Evolutionary conservation across 2,888 invertebrate genomes (phyloP), one percentile per base, ranked within the genome.

Genomic region (Ypsolopha scabrella): DNA sequence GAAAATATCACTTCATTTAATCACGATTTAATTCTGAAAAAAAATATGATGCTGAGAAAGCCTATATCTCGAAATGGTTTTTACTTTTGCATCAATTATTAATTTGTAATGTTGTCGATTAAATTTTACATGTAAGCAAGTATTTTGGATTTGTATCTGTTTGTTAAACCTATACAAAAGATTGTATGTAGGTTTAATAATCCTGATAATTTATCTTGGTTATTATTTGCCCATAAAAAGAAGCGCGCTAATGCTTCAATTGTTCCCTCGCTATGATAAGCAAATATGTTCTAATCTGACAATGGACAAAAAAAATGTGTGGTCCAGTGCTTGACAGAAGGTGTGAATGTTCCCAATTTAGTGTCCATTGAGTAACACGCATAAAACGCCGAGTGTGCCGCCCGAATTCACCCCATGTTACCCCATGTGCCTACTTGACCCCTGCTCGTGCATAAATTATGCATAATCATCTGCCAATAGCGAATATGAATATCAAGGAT

Each of bases 381-480:
- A 13, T 34, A 51, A 41, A 62, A 65, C 43, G 59, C 57, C 50
- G 52, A 53, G 54, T 52, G 51, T 60, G 59, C 61, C 35, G 8
- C 34, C 43, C 9, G 11, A 13, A 55, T 48, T 46, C 56, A 57
- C 54, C 50, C 50, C 51, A 59, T 57, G 60, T 58, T 58, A 24
- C 24, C 24, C 24, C 24, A 24, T 24, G 58, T 56, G 72, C 64
- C 75, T 76, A 80, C 81, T 85, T 85, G 85, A 82, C 83, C 83
- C 83, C 60, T 64, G 59, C 65, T 61, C 59, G 53, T 35, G 52
- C 80, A 83, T 85, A 85, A 81, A 83, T 83, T 83, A 85, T 79
- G 83, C 80, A 75, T 75, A 80, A 83, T 83, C 81, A 85, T 80
- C 70, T 61, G 59, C 58, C 60, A 54, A 60, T 64, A 63, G 48